Evolutionary conservation across 37 sponge, comb jelly and placozoan genomes (phyloP).

Genomic region (Dysidea cf. avara): DNA sequence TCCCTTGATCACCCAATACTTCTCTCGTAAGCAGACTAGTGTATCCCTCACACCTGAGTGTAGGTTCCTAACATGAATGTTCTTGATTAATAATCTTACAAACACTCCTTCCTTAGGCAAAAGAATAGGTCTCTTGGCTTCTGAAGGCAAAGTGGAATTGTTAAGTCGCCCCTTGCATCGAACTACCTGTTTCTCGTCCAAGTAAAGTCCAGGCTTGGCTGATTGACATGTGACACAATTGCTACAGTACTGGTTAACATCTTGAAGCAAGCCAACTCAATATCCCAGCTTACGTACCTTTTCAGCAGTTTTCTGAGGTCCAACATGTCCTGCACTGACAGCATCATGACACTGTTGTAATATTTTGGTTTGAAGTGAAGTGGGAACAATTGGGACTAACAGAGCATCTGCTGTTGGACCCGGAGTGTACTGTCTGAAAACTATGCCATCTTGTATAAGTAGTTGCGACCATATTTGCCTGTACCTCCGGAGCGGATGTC

Average conservation of each 20-base stretch:
- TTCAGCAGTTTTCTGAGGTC: background rate
- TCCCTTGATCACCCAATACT: too few species aligned
- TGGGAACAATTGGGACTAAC: slow-evolving; percentile 24
- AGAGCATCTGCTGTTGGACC: slow-evolving; percentile 15
- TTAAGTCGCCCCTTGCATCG: too few species aligned
- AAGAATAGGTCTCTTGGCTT: too few species aligned
- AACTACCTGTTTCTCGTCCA: background rate
- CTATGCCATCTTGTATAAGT: slow-evolving; percentile 6
- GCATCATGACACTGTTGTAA: slow-evolving; percentile 13
- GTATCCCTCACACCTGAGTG: too few species aligned
- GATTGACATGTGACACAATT: too few species aligned
- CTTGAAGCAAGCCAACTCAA: slow-evolving; percentile 6
- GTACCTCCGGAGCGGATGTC: slow-evolving; percentile 5
- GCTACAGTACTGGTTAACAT: too few species aligned
- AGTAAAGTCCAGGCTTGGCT: too few species aligned
- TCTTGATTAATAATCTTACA: too few species aligned
- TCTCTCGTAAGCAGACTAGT: too few species aligned
- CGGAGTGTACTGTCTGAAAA: slow-evolving; percentile 21
- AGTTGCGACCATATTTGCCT: slow-evolving; percentile 33
- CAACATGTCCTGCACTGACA: slow-evolving; percentile 21
- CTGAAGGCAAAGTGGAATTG: too few species aligned
- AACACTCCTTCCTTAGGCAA: too few species aligned
- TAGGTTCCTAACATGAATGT: too few species aligned
- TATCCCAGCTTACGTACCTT: background rate
- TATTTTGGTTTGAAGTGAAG: background rate